A percentile compares a stretch with the other conserved stretches of the same genome.
phyloP scores from a whole-genome alignment of 2,797 vertebrate species.

The Gobionotothen gibberifrons region DNA sequence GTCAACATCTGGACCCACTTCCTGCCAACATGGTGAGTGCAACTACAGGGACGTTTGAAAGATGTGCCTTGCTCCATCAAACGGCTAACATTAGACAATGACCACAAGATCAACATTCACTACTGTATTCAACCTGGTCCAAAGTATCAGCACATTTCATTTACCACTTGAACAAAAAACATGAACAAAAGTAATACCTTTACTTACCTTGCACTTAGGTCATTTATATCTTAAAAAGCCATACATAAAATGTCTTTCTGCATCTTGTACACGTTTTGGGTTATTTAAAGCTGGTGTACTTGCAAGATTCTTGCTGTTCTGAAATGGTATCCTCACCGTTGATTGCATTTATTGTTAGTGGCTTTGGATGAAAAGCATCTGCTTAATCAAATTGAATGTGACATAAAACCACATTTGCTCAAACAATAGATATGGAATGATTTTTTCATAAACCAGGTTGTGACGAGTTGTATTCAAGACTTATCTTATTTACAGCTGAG shows the following conservation, averaged over 20 bases:
- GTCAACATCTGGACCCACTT: conserved; percentile 95
- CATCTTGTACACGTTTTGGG: no score
- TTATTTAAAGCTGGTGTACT: no score
- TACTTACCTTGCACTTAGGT: no score
- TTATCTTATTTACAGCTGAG: not conserved
- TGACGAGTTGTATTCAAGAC: not conserved
- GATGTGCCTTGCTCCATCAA: not conserved
- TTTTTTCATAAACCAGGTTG: not conserved
- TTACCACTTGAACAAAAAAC: no score
- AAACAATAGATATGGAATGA: not conserved
- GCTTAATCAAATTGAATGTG: no score
- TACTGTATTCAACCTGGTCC: not conserved
- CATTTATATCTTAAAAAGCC: not conserved
- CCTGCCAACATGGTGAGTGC: conserved; percentile 87
- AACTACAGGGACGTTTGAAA: no score
- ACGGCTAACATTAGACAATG: not conserved
- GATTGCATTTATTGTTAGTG: no score
- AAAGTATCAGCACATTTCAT: not conserved
- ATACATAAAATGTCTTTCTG: not conserved
- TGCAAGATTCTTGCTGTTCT: no score
- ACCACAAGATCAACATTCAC: not conserved
- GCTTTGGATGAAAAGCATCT: no score
- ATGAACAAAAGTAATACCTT: no score
- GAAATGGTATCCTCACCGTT: no score
- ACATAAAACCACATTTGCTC: not conserved